Evolutionary conservation across 2,113 vertebrate species (phyloP), one percentile per base, ranked within the genome.

Genomic region (Morphnarchus princeps): DNA sequence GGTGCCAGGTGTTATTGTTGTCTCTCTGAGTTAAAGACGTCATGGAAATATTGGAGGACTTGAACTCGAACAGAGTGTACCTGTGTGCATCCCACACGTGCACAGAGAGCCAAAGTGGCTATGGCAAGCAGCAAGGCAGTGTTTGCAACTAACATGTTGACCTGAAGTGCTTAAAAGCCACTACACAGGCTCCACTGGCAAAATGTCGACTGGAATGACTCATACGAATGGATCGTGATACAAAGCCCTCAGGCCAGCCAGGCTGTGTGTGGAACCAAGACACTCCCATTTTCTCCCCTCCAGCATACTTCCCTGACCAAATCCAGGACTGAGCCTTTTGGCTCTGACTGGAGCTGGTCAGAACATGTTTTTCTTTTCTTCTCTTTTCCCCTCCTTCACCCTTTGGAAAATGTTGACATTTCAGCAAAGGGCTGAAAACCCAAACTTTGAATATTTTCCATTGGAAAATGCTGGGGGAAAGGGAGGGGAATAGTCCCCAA

Each of bases 381-480:
- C 77, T 95, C 58, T 92, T 77, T 82, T 59, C 66, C n/a, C 78
- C 58, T 89, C 84, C 81, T 87, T 93, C 84, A 82, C 70, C 81
- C 95, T 70, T 77, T 77, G 93, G 93, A 96, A 97, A 97, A 94
- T 77, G 50, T 95, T 91, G 95, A 93, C 89, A 90, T 96, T 95
- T 95, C 82, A 95, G 93, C 66, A 88, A 94, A 94, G 21, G 47
- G 45, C 77, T 94, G 55, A 91, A 93, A 95, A 94, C 45, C 62
- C 93, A 94, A 91, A 91, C 81, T 49, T 73, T 95, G 96, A 96
- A 91, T 96, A 96, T 97, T 96, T 97, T 97, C 96, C 96, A 95
- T 86, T 94, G 91, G 94, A 97, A 97, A 95, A 93, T 0, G 62
- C 96, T 92, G 59, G 71, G 50, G 93, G 80, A 81, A 80, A 93